Evolutionary conservation across 2,888 invertebrate species (phyloP).

Genomic region (Schizaphis graminum): DNA sequence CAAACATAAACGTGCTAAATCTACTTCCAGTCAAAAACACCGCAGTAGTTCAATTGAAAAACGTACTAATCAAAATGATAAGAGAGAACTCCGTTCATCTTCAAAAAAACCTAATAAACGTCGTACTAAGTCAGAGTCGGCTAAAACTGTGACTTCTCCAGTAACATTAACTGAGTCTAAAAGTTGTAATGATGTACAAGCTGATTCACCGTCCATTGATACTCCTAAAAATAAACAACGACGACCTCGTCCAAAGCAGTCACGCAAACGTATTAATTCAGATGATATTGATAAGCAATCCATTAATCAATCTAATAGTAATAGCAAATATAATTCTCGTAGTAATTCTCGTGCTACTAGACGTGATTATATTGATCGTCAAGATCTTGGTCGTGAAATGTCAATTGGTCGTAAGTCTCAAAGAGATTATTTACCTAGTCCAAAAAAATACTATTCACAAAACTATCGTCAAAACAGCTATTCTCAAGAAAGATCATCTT

Average conservation of each 20-base stretch:
- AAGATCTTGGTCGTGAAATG: slow-evolving; percentile 27
- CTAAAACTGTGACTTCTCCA: slow-evolving; percentile 26
- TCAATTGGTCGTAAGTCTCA: neutral
- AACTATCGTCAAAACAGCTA: slow-evolving; percentile 13
- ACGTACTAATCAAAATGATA: slow-evolving; percentile 28
- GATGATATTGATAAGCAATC: slow-evolving; percentile 52
- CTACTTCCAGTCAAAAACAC: slow-evolving; percentile 42
- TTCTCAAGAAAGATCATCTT: slow-evolving; percentile 44
- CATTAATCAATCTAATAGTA: neutral
- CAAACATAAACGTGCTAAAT: slow-evolving; percentile 54
- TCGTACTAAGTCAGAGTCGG: slow-evolving; percentile 56
- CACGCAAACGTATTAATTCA: slow-evolving; percentile 15
- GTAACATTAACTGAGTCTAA: slow-evolving; percentile 26
- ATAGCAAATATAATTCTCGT: slow-evolving; percentile 38
- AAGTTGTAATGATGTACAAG: slow-evolving; percentile 19
- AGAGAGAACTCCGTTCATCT: slow-evolving; percentile 28
- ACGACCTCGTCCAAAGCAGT: slow-evolving; percentile 41
- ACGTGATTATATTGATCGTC: slow-evolving; percentile 55
- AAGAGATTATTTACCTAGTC: slow-evolving; percentile 30
- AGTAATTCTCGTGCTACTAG: slow-evolving; percentile 54
- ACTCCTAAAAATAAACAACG: slow-evolving; percentile 61
- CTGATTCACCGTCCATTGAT: neutral
- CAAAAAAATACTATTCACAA: slow-evolving; percentile 54
- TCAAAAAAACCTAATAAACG: slow-evolving; percentile 57
- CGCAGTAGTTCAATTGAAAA: slow-evolving; percentile 38